Base-by-base conservation (phyloP, 2,888 invertebrate species). In the Dastarcus helophoroides region DNA sequence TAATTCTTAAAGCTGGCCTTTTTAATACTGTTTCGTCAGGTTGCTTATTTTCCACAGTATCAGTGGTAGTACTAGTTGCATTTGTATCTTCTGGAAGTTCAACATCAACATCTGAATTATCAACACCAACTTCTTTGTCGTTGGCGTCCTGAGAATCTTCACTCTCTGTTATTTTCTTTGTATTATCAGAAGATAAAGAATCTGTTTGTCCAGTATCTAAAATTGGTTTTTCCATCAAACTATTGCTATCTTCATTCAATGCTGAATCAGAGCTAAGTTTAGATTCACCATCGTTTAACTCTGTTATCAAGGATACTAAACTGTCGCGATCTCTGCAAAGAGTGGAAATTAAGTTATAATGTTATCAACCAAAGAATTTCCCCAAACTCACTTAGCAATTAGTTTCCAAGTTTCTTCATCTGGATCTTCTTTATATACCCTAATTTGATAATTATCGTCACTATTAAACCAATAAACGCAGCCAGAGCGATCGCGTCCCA, bases 401-500 rank as follows among this genome's bases (percentile, higher is more conserved):
- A 93, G 70, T 54, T 83, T 79, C 93, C 93, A 94, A 8, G 85
- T 85, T 58, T 95, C 91, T 56, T 97, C 95, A 61, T 97, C 95
- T 42, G 84, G 75, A 54, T 97, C 93, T 62, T 97, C 97, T 53
- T 84, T 79, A 61, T 93, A 98, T 26, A 98, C 76, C 40, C 90
- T 73, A 38, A 97, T 68, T 61, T 91, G 90, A 48, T 86, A 81
- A 36, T 84, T 81, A 39, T 80, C 76, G 59, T 95, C 90, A 33
- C 83, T 72, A 50, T 94, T 88, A 49, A 82, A 76, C 94, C 97
- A 98, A 61, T 98, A 98, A 4, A 82, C 73, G 56, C 86, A 75
- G 1, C 98, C 97, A 51, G 78, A 70, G 40, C 82, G 80, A 64
- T 98, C 98, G 42, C 81, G 71, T 2, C 98, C 98, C 35, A 95